Percentiles rank a stretch among this genome's conserved stretches.
Conservation (phyloP, 2,888 invertebrate genomes). For the Stomorhina lunata region DNA sequence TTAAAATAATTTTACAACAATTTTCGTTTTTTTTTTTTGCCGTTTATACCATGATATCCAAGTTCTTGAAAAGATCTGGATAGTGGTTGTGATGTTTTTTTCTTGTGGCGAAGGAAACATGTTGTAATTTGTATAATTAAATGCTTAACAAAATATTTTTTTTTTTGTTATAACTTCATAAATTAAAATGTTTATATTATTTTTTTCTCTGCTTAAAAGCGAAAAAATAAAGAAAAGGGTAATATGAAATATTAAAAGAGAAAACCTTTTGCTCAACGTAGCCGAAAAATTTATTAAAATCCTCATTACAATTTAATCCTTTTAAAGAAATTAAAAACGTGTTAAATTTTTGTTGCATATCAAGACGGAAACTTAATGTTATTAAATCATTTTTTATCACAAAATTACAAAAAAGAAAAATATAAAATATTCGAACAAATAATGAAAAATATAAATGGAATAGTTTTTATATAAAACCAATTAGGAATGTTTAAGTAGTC, state of each 20-base stretch:
- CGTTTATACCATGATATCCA: not conserved
- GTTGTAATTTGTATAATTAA: conserved; percentile 49
- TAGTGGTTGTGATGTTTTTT: not conserved
- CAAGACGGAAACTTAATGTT: too few species aligned
- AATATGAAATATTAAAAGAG: not conserved
- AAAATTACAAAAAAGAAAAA: too few species aligned
- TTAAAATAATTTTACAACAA: not conserved
- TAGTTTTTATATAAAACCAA: too few species aligned
- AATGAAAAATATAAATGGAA: too few species aligned
- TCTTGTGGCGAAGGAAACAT: not conserved
- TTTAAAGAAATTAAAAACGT: not conserved
- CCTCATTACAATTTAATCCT: not conserved
- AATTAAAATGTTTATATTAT: conserved; percentile 14
- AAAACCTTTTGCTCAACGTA: not conserved
- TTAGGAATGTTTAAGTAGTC: too few species aligned
- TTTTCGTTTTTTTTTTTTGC: not conserved
- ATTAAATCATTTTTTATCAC: too few species aligned
- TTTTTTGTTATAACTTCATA: conserved; percentile 1
- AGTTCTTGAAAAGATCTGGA: not conserved
- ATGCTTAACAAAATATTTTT: conserved; percentile 32
- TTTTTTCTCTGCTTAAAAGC: not conserved
- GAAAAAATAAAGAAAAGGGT: not conserved
- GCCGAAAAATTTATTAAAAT: not conserved
- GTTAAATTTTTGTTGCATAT: too few species aligned
- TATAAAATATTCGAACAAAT: too few species aligned